A percentile compares a stretch with the other conserved stretches of the same genome.
phyloP scores from a whole-genome alignment of 2,888 invertebrate genomes.

The Calliscelio sp. region DNA sequence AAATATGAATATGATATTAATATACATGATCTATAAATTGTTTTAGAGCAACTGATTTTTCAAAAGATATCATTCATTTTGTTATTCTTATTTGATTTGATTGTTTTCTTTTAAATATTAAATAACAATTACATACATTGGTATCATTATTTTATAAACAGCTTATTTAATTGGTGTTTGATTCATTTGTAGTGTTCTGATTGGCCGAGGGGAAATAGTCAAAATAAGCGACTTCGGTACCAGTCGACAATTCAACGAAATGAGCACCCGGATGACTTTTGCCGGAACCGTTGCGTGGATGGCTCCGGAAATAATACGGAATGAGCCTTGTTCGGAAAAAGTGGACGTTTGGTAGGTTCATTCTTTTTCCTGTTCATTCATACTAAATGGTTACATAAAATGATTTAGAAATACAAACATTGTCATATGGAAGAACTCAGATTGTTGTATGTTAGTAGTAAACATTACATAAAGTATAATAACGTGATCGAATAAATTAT shows the following conservation, averaged over 20 bases:
- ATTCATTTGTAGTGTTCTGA: conserved; percentile 93
- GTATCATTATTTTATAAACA: too few species aligned
- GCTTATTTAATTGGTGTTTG: too few species aligned
- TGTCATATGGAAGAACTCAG: too few species aligned
- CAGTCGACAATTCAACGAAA: conserved; percentile 97
- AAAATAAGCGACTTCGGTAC: conserved; percentile 99
- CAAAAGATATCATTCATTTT: too few species aligned
- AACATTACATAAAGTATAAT: neutral
- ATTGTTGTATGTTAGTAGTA: neutral
- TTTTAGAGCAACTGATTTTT: too few species aligned
- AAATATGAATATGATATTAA: too few species aligned
- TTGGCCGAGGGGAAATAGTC: conserved; percentile 92
- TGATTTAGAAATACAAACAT: conserved; percentile 3
- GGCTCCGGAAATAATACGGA: conserved; percentile 99
- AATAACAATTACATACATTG: too few species aligned
- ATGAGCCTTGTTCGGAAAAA: conserved; percentile 98
- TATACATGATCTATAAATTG: too few species aligned
- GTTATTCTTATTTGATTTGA: too few species aligned
- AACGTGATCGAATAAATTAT: conserved; percentile 5
- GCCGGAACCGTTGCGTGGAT: conserved; percentile 99
- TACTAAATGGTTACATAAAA: conserved; percentile 16
- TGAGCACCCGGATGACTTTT: conserved; percentile 98
- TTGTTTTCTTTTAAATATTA: too few species aligned
- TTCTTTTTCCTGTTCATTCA: conserved; percentile 15
- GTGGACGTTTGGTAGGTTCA: conserved; percentile 96